Evolutionary conservation across 2,797 vertebrate species (phyloP), one percentile per base, ranked within the genome.

Genomic region (Hafferia zeledoni): DNA sequence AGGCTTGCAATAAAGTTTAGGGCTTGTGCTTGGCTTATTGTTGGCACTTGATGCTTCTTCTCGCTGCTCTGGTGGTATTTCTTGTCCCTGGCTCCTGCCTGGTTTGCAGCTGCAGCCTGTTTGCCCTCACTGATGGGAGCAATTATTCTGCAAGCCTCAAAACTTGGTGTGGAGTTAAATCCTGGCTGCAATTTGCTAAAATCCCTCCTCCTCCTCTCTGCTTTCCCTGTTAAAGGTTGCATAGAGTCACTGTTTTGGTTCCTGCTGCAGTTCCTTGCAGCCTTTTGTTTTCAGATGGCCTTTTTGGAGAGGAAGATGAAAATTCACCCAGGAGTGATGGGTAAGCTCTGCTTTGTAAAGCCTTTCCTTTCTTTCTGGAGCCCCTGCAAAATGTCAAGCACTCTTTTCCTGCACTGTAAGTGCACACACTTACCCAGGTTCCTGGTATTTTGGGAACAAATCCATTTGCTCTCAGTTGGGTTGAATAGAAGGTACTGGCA

Each of bases 271-370:
- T 67, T 68, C 47, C 72, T n/a, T 0, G 2, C 18, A 50, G 67
- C 22, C 67, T 92, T 95, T 95, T 93, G 92, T 92, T 94, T 97
- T 44, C 56, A 75, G 78, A 33, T 76, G 74, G 70, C 43, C 80
- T 93, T 87, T 93, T 79, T 17, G 70, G 77, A 79, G 70, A 76
- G 44, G 61, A 89, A 61, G 9, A 2, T 1, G 8, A 63, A 56
- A 47, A 65, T 81, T 69, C 69, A 39, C 49, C 1, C 5, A 72
- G 74, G 83, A 56, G 15, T 0, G 56, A 74, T 13, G 56, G 82
- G 47, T 0, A 3, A 89, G 87, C 76, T 84, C 72, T 79, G 63
- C 75, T 90, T 83, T 87, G 44, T 44, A 55, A 86, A 96, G 57
- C 76, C 41, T 78, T 44, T 37, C 63, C 47, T 63, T 87, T 79